These are phyloP conservation scores for Salmo trutta DNA, from an alignment of 2,797 vertebrate species.

Conservation along the genomic window DNA sequence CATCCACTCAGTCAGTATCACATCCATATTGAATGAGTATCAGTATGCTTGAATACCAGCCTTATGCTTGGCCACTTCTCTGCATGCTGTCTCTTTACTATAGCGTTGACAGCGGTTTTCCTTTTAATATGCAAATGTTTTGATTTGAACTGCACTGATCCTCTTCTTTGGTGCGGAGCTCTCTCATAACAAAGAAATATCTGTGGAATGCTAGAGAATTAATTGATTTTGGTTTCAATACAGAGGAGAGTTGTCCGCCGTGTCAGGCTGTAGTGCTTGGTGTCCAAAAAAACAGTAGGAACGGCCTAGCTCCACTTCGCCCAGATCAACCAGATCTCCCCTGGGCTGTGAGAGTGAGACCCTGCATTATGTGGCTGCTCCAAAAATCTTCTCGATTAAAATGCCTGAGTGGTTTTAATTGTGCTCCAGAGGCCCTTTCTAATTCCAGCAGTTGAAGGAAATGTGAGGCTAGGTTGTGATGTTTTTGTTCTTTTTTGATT, in stretches of 20 bases:
- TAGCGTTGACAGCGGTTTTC: conserved; percentile 60
- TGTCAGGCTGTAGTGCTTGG: conserved; percentile 8
- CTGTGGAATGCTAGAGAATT: conserved; percentile 51
- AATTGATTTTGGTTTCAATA: conserved; percentile 38
- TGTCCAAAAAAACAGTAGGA: conserved; percentile 49
- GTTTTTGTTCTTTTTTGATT: conserved; percentile 27
- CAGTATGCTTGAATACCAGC: conserved; percentile 39
- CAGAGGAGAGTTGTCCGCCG: conserved; percentile 45
- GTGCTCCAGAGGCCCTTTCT: conserved; percentile 51
- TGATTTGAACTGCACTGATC: conserved; percentile 52
- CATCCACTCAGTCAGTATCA: conserved; percentile 3
- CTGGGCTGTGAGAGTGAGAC: conserved; percentile 13
- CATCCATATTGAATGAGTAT: conserved; percentile 35
- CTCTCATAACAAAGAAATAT: conserved; percentile 53
- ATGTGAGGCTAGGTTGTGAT: not conserved
- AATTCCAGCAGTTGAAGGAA: not conserved
- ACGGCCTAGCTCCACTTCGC: conserved; percentile 43
- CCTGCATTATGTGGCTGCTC: conserved; percentile 34
- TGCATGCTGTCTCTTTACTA: conserved; percentile 59
- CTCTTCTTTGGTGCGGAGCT: conserved; percentile 50
- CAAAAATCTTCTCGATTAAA: conserved; percentile 45
- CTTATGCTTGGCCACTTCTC: conserved; percentile 46
- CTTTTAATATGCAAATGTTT: conserved; percentile 76
- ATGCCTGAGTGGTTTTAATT: conserved; percentile 61
- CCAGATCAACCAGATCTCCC: conserved; percentile 44